phyloP scores from a whole-genome alignment of 2,888 invertebrate genomes.

The Sipha maydis region DNA sequence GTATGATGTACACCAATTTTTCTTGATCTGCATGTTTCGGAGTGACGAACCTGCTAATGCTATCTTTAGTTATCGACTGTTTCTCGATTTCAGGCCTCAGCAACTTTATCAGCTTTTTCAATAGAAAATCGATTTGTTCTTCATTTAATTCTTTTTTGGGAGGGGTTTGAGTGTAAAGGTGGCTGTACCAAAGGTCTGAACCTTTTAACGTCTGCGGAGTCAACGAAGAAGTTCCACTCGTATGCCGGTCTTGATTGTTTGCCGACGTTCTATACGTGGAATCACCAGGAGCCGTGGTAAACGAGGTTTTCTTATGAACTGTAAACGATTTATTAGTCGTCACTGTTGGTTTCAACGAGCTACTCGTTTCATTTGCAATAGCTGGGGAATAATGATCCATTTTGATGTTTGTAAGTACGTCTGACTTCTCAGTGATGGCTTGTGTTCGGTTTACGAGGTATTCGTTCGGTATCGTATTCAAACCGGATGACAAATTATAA shows the following conservation, averaged over 20 bases:
- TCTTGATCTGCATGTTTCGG: slow-evolving; percentile 37
- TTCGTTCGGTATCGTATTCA: not conserved
- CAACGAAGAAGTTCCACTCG: not conserved
- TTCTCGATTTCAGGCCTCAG: slow-evolving; percentile 52
- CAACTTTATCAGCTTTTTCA: slow-evolving; percentile 48
- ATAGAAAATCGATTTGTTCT: slow-evolving; percentile 13
- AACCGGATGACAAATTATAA: not conserved
- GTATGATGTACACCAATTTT: slow-evolving; percentile 42
- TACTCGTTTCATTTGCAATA: not conserved
- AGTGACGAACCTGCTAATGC: not conserved
- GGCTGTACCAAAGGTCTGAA: slow-evolving; percentile 47
- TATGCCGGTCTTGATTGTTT: not conserved
- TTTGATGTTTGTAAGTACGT: not conserved
- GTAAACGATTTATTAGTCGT: not conserved
- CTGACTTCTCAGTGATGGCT: not conserved
- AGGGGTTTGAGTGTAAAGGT: not conserved
- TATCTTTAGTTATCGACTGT: slow-evolving; percentile 18
- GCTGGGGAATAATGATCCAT: not conserved
- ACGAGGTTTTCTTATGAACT: not conserved
- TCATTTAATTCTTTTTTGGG: slow-evolving; percentile 24
- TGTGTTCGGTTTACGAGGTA: not conserved
- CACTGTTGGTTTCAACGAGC: not conserved
- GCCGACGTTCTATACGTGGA: not conserved
- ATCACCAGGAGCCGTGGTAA: not conserved
- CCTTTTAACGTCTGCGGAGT: not conserved